These are phyloP conservation scores for Pyrocephalus nanus DNA, from an alignment of 2,797 vertebrate species.

Conservation along the genomic window DNA sequence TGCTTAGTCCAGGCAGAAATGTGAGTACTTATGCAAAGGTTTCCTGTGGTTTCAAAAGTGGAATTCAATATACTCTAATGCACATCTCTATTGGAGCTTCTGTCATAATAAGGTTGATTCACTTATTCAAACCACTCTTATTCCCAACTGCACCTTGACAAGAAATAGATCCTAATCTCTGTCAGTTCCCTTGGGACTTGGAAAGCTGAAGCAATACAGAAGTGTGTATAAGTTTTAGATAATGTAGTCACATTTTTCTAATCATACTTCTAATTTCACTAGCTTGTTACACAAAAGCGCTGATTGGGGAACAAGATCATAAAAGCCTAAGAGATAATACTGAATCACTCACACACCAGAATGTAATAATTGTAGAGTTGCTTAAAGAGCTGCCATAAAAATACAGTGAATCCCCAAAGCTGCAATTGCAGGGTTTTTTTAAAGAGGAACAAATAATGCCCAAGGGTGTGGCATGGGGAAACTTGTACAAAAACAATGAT, in stretches of 20 bases:
- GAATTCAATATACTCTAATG: conserved; percentile 50
- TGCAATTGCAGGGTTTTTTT: conserved; percentile 1
- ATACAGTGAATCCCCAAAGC: conserved; percentile 36
- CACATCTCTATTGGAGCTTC: conserved; percentile 40
- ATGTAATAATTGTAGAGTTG: conserved; percentile 51
- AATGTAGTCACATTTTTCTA: conserved; percentile 73
- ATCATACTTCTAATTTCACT: conserved; percentile 72
- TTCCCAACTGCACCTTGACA: conserved; percentile 66
- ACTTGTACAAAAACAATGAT: not conserved
- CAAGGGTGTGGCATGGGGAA: not conserved
- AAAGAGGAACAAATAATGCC: conserved; percentile 46
- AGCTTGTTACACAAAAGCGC: conserved; percentile 59
- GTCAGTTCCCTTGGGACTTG: conserved; percentile 39
- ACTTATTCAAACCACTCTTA: conserved; percentile 60
- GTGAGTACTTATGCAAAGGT: not conserved
- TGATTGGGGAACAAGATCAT: conserved; percentile 56
- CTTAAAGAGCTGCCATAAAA: conserved; percentile 36
- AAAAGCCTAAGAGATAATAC: conserved; percentile 61
- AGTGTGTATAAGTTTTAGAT: conserved; percentile 63
- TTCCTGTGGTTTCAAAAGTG: conserved; percentile 37
- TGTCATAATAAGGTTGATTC: conserved; percentile 68
- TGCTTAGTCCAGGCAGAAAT: not conserved
- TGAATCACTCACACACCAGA: conserved; percentile 37
- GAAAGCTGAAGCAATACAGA: conserved; percentile 68
- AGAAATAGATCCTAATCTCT: conserved; percentile 72